Evolutionary conservation across 2,113 vertebrate species (phyloP), one percentile per base, ranked within the genome.

Genomic region (Urocynchramus pylzowi): DNA sequence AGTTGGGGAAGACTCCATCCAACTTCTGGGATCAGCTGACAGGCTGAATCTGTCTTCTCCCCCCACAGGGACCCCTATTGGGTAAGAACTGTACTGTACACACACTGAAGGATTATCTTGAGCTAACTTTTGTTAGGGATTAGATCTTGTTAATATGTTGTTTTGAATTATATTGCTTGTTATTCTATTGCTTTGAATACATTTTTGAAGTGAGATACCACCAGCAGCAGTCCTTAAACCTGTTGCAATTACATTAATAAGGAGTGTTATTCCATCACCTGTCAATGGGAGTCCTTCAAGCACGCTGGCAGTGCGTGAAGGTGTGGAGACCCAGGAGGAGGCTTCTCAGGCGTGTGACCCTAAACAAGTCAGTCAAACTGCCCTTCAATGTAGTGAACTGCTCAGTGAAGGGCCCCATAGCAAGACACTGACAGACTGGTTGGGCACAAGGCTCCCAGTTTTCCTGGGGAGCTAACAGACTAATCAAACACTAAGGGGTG

Each of bases 251-350:
- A 18, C 23, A 31, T 27, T 42, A 37, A 42, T 19, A 31, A n/a
- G 17, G 16, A 41, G 6, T 13, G 11, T 64, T 57, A 42, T 16
- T 57, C 26, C 30, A 23, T 47, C 65, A 47, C 30, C n/a, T 57
- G 26, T 31, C 23, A 35, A 22, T 19, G 6, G 5, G 42, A 80
- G 5, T 30, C 31, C 35, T 56, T 56, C 42, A 35, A 35, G 26
- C 1, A 0, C 0, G 0, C 59, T 54, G 49, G 56, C 42, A 31
- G 21, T 64, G 23, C 10, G 50, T 31, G 21, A 33, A 27, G 57
- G 14, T 18, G 17, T 22, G 57, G 42, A 64, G 50, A 30, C 11
- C 17, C 57, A 56, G 30, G 24, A 41, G 35, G 9, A 61, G 11
- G 7, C 49, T 71, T 31, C 20, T 41, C 24, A n/a, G 9, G 9